Evolutionary conservation across 2,113 vertebrate genomes (phyloP).

Genomic region (Takifugu bimaculatus): DNA sequence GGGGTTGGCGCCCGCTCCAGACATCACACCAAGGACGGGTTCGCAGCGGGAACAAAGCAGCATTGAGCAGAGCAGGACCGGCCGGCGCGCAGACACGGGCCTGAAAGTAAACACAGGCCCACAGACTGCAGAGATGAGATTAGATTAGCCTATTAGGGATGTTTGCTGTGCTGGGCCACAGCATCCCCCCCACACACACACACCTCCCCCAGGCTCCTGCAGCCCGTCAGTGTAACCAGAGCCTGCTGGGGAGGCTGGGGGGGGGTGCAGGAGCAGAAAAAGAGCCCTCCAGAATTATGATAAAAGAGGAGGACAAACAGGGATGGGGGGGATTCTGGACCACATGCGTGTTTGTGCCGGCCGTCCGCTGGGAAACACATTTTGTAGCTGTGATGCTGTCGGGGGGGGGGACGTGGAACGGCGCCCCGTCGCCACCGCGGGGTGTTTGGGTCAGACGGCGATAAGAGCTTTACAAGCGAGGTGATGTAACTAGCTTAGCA

Average conservation of each 20-base stretch:
- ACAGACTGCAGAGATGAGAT: conserved; percentile 69
- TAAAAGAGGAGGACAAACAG: no score
- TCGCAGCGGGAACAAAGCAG: conserved; percentile 55
- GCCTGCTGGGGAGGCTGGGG: conserved; percentile 8
- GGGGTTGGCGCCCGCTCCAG: conserved; percentile 42
- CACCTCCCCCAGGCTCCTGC: conserved; percentile 26
- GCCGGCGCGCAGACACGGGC: conserved; percentile 61
- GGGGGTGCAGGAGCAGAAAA: neutral
- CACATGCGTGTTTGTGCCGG: no score
- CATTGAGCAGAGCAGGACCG: conserved; percentile 56
- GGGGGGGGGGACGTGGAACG: no score
- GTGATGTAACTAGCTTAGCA: no score
- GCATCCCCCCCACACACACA: conserved; percentile 39
- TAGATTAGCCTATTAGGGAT: conserved; percentile 72
- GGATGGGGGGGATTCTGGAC: no score
- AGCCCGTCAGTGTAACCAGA: conserved; percentile 38
- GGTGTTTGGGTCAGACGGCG: no score
- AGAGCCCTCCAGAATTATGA: no score
- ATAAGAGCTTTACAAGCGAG: no score
- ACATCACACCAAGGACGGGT: conserved; percentile 57
- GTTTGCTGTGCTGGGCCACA: conserved; percentile 67
- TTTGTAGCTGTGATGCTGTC: no score
- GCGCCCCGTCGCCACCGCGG: no score
- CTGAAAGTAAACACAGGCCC: conserved; percentile 67
- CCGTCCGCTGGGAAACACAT: no score